Evolutionary conservation across 2,797 vertebrate species (phyloP).

Genomic region (Arrhamphus sclerolepis): DNA sequence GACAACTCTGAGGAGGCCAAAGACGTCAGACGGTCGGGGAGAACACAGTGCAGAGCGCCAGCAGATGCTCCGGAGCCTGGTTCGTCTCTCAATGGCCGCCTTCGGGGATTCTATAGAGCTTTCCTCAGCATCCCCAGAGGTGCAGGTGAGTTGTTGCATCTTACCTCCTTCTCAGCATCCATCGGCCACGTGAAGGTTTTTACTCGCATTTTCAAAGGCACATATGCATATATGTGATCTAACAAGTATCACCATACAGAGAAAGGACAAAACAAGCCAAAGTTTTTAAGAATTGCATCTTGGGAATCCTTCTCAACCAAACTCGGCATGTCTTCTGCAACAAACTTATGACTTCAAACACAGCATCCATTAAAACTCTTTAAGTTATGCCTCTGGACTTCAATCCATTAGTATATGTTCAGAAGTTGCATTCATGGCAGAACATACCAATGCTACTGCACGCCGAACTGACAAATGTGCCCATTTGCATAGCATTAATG

Average conservation of each 20-base stretch:
- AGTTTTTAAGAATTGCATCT: neutral
- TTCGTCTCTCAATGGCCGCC: slow-evolving; percentile 92
- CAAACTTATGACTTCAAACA: neutral
- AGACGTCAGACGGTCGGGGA: slow-evolving; percentile 57
- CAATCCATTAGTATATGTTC: slow-evolving; percentile 1
- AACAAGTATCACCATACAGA: no score
- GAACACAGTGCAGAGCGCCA: slow-evolving; percentile 77
- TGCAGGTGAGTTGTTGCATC: slow-evolving; percentile 84
- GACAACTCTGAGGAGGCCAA: slow-evolving; percentile 79
- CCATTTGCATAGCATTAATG: slow-evolving; percentile 26
- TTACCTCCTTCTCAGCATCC: neutral
- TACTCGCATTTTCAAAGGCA: no score
- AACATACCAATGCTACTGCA: neutral
- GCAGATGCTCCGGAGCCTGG: slow-evolving; percentile 89
- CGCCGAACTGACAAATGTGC: slow-evolving; percentile 4
- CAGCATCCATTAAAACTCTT: slow-evolving; percentile 21
- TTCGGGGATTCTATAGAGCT: slow-evolving; percentile 88
- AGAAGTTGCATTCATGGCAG: slow-evolving; percentile 11
- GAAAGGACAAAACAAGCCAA: no score
- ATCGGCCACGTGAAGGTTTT: neutral
- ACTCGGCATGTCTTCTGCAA: neutral
- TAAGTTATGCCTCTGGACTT: neutral
- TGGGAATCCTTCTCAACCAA: neutral
- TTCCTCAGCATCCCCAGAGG: slow-evolving; percentile 88
- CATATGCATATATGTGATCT: no score